Evolutionary conservation across 2,888 invertebrate species (phyloP), one percentile per base, ranked within the genome.

Genomic region (Cephus pygmeus): DNA sequence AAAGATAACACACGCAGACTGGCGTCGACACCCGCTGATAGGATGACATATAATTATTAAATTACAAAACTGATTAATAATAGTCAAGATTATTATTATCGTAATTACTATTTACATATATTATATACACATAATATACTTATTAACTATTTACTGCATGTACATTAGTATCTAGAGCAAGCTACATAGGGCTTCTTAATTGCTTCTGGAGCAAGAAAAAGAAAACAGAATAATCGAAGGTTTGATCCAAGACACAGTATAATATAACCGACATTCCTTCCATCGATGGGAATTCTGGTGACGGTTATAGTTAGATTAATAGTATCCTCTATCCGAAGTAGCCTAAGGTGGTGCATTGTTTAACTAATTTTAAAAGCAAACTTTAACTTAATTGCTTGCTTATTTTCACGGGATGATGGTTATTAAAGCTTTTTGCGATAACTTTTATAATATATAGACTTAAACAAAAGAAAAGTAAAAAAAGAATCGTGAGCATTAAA

Each of bases 301-400:
- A 56, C 56, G 56, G 56, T 56, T 56, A 56, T 56, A 23, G 9
- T 56, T 56, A 56, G 23, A 56, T 9, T 56, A 56, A 56, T 56
- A 56, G 23, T 56, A 23, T 56, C 56, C 23, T 56, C 56, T 56
- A 86, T 87, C 85, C 85, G 79, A 86, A 85, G 81, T 87, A 88
- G 86, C 84, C 80, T 85, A 88, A 85, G 87, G 89, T 88, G 88
- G 89, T 88, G 89, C 88, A 88, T 89, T 89, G 89, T 84, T 71
- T 85, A 85, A 87, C 81, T 86, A 84, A 85, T 83, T 81, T 79
- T 76, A 75, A 79, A 80, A 79, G 79, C 76, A 80, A 78, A 78
- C 80, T 87, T 82, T 83, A 81, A 83, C 84, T 87, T 84, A 78
- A 85, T 84, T 82, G 85, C 86, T 87, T 83, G 86, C 84, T 88